Evolutionary conservation across 2,797 vertebrate genomes (phyloP).

Genomic region (Dendrocincla fuliginosa): DNA sequence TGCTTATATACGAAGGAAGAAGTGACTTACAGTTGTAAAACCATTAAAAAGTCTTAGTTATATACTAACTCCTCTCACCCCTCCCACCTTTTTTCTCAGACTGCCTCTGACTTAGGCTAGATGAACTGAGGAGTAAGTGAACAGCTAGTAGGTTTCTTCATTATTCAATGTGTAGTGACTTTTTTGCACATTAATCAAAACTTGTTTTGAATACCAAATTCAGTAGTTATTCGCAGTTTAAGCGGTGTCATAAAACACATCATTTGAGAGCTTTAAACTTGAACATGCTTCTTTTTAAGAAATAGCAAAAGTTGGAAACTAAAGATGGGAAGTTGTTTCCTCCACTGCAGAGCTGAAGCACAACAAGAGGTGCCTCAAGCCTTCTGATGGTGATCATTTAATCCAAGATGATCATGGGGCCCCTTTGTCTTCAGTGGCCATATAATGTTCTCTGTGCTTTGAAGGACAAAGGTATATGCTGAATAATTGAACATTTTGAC

Average conservation of each 20-base stretch:
- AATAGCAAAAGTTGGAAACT: neutral
- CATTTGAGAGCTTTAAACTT: neutral
- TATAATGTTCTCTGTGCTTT: neutral
- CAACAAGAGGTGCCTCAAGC: neutral
- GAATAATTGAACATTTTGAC: neutral
- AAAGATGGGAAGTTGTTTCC: neutral
- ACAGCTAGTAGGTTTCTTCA: neutral
- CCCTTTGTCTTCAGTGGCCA: neutral
- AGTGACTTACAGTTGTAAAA: neutral
- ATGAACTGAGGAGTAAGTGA: neutral
- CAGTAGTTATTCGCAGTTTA: neutral
- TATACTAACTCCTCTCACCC: neutral
- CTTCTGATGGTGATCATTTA: neutral
- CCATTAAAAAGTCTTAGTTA: neutral
- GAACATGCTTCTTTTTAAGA: neutral
- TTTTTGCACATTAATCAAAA: conserved; percentile 9
- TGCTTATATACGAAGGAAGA: neutral
- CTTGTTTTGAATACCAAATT: conserved; percentile 11
- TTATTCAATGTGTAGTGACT: neutral
- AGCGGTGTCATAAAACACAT: neutral
- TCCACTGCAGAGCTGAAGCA: neutral
- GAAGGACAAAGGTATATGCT: neutral
- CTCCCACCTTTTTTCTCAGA: conserved; percentile 9
- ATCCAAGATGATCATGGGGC: neutral
- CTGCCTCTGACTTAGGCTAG: neutral